Evolutionary conservation across 2,113 vertebrate species (phyloP), one percentile per base, ranked within the genome.

Genomic region (Otus sunia): DNA sequence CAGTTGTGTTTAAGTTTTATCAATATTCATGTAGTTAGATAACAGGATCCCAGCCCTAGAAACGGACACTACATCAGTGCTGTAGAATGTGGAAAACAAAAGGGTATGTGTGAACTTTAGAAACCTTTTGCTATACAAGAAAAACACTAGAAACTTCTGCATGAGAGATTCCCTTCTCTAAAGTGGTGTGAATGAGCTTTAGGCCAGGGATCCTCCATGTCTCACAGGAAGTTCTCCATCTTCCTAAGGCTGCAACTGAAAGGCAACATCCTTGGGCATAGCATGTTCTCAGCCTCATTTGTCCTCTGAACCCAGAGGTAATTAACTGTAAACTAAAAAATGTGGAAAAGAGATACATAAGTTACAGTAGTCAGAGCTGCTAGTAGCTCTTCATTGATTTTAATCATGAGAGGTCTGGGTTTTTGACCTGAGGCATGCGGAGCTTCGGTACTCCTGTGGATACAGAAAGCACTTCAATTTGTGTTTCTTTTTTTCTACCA

Each of bases 31-130:
- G 23, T 15, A 53, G 21, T 25, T 64, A 69, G 29, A 9, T 43
- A 62, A 27, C 12, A 41, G 23, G 18, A 50, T 76, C 58, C n/a
- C 5, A 52, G 15, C 2, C 18, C 27, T 43, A 19, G 29, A 47
- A 15, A 16, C 0, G 3, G 12, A 16, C 12, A 21, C 15, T 18
- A 11, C 10, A 39, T 23, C 15, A 26, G 7, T 56, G 49, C 26
- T 53, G 34, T 45, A 81, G 21, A 62, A 58, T 9, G 5, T 53
- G 15, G 34, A 67, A 86, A 71, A 49, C 7, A 78, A 78, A 86
- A 55, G 20, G 1, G 2, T n/a, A 19, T 3, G 1, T 12, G 10
- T 45, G 15, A 71, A 55, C 15, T 55, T 72, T 1, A 30, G 29
- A 88, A 88, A 45, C 3, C 2, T 81, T 73, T 49, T 66, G 1